Evolutionary conservation across 2,888 invertebrate species (phyloP).

Genomic region (Boloria selene): DNA sequence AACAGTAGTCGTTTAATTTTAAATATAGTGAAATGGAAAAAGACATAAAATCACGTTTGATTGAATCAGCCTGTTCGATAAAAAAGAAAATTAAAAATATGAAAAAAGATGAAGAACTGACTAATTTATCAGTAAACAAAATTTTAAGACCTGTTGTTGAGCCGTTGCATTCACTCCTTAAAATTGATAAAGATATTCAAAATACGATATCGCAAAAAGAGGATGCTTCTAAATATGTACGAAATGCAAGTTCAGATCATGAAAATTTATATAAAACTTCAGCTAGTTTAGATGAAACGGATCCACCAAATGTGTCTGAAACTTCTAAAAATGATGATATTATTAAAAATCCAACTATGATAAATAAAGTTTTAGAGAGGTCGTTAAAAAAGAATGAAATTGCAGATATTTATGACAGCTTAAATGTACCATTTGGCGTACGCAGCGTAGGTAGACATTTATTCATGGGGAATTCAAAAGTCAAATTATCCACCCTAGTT

Average conservation of each 20-base stretch:
- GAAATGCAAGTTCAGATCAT: too few relatives aligned
- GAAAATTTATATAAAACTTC: slow-evolving; percentile 11
- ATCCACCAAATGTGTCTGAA: too few relatives aligned
- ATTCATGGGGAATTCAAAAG: too few relatives aligned
- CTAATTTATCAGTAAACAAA: slow-evolving; percentile 19
- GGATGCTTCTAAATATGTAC: too few relatives aligned
- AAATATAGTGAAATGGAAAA: slow-evolving; percentile 7
- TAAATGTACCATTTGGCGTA: not conserved
- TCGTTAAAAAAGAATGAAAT: slow-evolving; percentile 21
- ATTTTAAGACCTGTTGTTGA: slow-evolving; percentile 18
- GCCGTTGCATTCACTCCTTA: not conserved
- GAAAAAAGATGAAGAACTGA: slow-evolving; percentile 14
- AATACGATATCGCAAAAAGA: too few relatives aligned
- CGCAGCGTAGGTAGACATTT: too few relatives aligned
- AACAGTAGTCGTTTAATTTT: not conserved
- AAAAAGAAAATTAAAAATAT: slow-evolving; percentile 27
- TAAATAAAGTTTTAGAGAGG: not conserved
- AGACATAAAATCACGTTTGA: slow-evolving; percentile 20
- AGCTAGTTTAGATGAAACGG: not conserved
- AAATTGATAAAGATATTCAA: too few relatives aligned
- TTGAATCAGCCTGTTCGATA: slow-evolving; percentile 19
- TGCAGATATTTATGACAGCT: slow-evolving; percentile 18
- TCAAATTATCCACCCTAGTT: too few relatives aligned
- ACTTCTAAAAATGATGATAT: not conserved
- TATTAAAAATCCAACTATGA: slow-evolving; percentile 4